These are phyloP conservation scores for Platynereis dumerilii DNA, from an alignment of 2,888 invertebrate species.

Conservation along the genomic window DNA sequence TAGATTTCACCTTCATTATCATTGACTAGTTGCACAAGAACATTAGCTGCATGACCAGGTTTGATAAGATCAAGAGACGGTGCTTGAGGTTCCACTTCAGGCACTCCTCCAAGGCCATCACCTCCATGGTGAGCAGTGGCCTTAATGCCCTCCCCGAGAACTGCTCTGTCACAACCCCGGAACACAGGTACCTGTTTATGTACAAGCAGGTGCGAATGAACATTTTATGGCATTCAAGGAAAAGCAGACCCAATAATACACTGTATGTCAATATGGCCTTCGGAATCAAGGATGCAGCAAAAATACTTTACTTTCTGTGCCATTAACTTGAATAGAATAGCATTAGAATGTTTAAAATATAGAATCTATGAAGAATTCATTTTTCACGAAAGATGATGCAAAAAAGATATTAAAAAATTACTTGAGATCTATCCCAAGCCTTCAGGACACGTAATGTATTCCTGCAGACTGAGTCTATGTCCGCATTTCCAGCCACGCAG, in stretches of 20 bases:
- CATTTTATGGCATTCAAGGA: no score
- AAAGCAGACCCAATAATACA: no score
- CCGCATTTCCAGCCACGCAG: constrained; percentile 78
- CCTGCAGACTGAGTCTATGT: constrained; percentile 71
- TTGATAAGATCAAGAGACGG: constrained; percentile 50
- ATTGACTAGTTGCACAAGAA: constrained; percentile 67
- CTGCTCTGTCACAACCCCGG: constrained; percentile 56
- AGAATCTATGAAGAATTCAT: no score
- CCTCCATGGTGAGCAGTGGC: constrained; percentile 66
- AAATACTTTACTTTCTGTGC: no score
- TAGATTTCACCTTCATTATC: constrained; percentile 33
- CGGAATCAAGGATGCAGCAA: no score
- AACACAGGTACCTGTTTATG: constrained; percentile 65
- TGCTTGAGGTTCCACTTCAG: constrained; percentile 59
- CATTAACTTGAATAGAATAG: no score
- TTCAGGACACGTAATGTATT: constrained; percentile 76
- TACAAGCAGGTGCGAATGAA: no score
- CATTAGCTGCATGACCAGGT: constrained; percentile 69
- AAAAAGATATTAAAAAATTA: neutral
- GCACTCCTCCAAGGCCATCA: constrained; percentile 75
- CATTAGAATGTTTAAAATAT: no score
- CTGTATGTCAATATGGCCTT: no score
- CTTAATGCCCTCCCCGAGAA: constrained; percentile 40
- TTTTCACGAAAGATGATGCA: no score
- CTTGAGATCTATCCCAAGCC: constrained; percentile 12